Base-by-base conservation (phyloP, 64 coral and sea anemone species). In the Catalaphyllia jardinei region DNA sequence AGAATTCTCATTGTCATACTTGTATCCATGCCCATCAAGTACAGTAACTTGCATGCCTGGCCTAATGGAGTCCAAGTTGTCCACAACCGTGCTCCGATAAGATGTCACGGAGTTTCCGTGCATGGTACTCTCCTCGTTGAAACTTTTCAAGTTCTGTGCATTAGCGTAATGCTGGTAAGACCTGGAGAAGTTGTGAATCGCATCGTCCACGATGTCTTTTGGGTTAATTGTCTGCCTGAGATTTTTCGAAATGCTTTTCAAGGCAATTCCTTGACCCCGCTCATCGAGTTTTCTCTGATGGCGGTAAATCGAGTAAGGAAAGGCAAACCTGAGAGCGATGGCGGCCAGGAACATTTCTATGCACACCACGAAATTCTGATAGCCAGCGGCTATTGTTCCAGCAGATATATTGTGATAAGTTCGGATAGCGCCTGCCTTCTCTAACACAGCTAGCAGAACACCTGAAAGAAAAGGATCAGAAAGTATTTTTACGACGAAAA, bases 261-360 rank as follows among this genome's bases (percentile, higher is more conserved):
- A 74, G 49, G 96, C 96, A 31, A 95, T 95, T 57, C 93, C 93
- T 74, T 98, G 93, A 0, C 96, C 96, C 29, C 88, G 87, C 63
- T 98, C 93, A 16, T 98, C 86, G 1, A 98, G 67, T 72, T 95
- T 95, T 38, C 93, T 75, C 69, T 98, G 96, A 62, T 87, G 80
- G 1, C 93, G 90, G 88, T 98, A 98, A 31, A 88, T 93, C 8
- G 86, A 93, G 78, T 95, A 95, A 30, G 96, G 96, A 33, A 98
- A 98, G 55, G 96, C 96, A 24, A 81, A 95, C 18, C 94, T 91
- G 28, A 98, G 71, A 18, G 93, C 90, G 10, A 98, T 91, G n/a
- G 96, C 87, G 25, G 96, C 96, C 61, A 98, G 95, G 79, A 98
- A 98, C 96, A 98, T 98, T 88, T 98, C 96, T 22, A 98, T 98